These are phyloP conservation scores for Thamnophis sirtalis DNA, from an alignment of 2,113 vertebrate genomes.

Conservation along the genomic window DNA sequence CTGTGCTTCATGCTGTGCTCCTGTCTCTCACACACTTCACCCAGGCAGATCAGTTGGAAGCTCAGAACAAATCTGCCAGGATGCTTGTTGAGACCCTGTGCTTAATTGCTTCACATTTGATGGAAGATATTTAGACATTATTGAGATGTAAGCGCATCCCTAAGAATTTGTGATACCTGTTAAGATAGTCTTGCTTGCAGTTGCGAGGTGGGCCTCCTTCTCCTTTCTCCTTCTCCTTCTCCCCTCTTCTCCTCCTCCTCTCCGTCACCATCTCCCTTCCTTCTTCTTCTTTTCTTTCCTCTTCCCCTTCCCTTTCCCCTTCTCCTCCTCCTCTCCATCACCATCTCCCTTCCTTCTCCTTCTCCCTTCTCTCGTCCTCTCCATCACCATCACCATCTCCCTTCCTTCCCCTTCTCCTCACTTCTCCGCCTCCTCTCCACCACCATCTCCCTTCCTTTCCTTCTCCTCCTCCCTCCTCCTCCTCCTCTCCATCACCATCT, in stretches of 20 bases:
- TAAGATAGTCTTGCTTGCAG: background rate
- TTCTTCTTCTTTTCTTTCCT: too few relatives aligned
- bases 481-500: too few relatives aligned
- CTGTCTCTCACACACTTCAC: constrained; percentile 5
- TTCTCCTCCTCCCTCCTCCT: too few relatives aligned
- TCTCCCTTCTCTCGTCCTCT: too few relatives aligned
- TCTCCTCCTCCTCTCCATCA: too few relatives aligned
- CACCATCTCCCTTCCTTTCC: too few relatives aligned
- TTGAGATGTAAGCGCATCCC: background rate
- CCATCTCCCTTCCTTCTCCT: too few relatives aligned
- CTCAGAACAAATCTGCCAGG: background rate
- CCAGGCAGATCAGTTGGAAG: background rate
- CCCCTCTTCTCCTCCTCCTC: too few relatives aligned
- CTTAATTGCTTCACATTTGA: constrained; percentile 29
- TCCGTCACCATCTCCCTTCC: too few relatives aligned
- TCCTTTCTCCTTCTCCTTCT: background rate
- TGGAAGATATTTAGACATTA: constrained; percentile 9
- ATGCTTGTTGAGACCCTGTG: background rate
- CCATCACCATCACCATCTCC: too few relatives aligned
- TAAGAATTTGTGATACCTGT: background rate
- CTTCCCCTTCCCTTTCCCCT: too few relatives aligned
- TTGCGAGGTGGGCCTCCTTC: background rate
- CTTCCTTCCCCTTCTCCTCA: fast-evolving
- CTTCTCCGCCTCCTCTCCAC: too few relatives aligned
- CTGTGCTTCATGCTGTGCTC: background rate